A percentile compares a stretch with the other conserved stretches of the same genome.
phyloP scores from a whole-genome alignment of 1,140 invertebrate species.

The Papilio machaon region DNA sequence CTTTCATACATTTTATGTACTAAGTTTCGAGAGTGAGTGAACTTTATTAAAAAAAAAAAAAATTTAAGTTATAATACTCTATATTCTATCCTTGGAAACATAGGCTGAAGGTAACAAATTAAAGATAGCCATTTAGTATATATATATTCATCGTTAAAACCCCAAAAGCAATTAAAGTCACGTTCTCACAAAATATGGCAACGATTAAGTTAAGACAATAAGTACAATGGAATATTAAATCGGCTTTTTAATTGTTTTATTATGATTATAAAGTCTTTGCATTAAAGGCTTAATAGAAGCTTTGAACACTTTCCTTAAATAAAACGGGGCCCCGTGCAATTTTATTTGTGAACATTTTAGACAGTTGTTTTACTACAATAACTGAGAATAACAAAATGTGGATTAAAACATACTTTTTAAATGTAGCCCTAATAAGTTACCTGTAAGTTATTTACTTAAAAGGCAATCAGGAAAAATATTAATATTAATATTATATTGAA shows the following conservation, averaged over 20 bases:
- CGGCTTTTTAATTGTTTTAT: slow-evolving; percentile 22
- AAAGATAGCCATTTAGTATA: slow-evolving; percentile 2
- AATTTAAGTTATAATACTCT: neutral
- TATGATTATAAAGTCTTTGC: slow-evolving; percentile 20
- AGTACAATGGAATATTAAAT: slow-evolving; percentile 28
- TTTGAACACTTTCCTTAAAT: neutral
- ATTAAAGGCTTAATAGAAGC: neutral
- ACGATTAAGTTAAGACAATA: slow-evolving; percentile 14
- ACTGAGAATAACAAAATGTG: neutral
- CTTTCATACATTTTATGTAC: neutral
- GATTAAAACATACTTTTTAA: too few relatives aligned
- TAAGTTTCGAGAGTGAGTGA: too few relatives aligned
- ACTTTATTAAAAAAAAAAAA: neutral
- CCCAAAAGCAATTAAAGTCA: slow-evolving; percentile 21
- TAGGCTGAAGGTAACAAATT: neutral
- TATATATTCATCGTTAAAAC: slow-evolving; percentile 20
- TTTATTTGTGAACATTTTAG: neutral
- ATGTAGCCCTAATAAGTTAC: too few relatives aligned
- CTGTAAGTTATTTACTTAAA: too few relatives aligned
- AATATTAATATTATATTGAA: too few relatives aligned
- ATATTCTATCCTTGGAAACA: neutral
- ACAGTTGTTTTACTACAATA: neutral
- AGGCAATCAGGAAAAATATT: too few relatives aligned
- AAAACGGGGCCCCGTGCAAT: neutral
- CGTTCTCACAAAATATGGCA: slow-evolving; percentile 13